Evolutionary conservation across 1,140 invertebrate genomes (phyloP).

Genomic region (Thaumetopoea pityocampa): DNA sequence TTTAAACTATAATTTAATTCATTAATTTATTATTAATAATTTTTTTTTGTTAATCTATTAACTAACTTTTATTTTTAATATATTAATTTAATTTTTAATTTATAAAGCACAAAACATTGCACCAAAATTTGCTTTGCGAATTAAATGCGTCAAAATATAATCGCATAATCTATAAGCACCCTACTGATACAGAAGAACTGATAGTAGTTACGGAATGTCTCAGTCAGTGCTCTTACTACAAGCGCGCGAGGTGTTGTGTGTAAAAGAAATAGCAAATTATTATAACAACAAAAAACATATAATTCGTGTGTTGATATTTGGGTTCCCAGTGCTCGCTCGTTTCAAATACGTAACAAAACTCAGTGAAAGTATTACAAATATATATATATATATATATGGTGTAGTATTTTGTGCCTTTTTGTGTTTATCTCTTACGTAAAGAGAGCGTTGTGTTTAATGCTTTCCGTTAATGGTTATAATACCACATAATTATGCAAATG

Average conservation of each 20-base stretch:
- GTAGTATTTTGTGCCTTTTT: not conserved
- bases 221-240: constrained; percentile 10
- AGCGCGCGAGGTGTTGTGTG: constrained; percentile 6
- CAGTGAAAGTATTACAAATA: constrained; percentile 10
- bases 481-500: constrained; percentile 4
- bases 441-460: not conserved
- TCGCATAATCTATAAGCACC: not conserved
- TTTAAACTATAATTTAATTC: too few relatives aligned
- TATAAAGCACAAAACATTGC: too few relatives aligned
- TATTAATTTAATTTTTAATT: too few relatives aligned
- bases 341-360: not conserved
- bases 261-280: not conserved
- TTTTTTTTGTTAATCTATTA: too few relatives aligned
- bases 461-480: not conserved
- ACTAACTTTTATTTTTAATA: too few relatives aligned
- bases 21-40: too few relatives aligned
- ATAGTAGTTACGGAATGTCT: constrained; percentile 15
- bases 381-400: too few relatives aligned
- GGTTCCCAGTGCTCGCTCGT: too few relatives aligned
- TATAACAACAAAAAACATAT: not conserved
- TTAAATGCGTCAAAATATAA: too few relatives aligned
- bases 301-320: constrained; percentile 3
- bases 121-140: too few relatives aligned
- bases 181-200: constrained; percentile 21
- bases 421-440: constrained; percentile 5